Evolutionary conservation across 1,140 invertebrate species (phyloP), one percentile per base, ranked within the genome.

Genomic region (Bombus impatiens): DNA sequence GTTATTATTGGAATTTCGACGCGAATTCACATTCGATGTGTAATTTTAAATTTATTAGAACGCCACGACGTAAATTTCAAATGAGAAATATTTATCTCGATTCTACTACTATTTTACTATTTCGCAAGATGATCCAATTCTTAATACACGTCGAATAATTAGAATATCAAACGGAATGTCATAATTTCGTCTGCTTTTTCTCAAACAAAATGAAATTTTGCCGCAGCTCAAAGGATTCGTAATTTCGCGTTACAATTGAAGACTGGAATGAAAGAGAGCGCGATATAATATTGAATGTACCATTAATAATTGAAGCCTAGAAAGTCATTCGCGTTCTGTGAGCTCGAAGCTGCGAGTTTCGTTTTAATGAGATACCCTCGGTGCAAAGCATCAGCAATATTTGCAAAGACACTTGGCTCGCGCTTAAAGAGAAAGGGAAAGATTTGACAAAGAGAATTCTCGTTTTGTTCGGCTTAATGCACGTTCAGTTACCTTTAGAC

Each of bases 321-420:
- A 28, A 71, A 71, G 9, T 71, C 25, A 10, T 70, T 37, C 18
- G 28, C 68, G 35, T 28, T 28, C 25, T 35, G 68, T 0, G 37
- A 12, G 37, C 68, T 70, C 68, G 68, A 53, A 53, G 10, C 28
- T 28, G 4, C n/a, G 40, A 71, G n/a, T 40, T 71, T 71, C 68
- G 5, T 71, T 71, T 71, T 71, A 71, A 71, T 15, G 68, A 71
- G 68, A 71, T 71, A 71, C 25, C 37, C 15, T 15, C 15, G 65
- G 3, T 71, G 68, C 37, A 71, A 71, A 71, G 68, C 68, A 40
- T 71, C 68, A 6, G 37, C 68, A 40, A 71, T 71, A 71, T 71
- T 71, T 71, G 68, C 37, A 71, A 28, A 71, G 35, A 40, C 68
- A 40, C 37, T 40, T 71, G 68, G 10, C 25, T 3, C 3, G 67